Evolutionary conservation across 2,797 vertebrate genomes (phyloP).

Genomic region (Chaenodraco wilsoni): DNA sequence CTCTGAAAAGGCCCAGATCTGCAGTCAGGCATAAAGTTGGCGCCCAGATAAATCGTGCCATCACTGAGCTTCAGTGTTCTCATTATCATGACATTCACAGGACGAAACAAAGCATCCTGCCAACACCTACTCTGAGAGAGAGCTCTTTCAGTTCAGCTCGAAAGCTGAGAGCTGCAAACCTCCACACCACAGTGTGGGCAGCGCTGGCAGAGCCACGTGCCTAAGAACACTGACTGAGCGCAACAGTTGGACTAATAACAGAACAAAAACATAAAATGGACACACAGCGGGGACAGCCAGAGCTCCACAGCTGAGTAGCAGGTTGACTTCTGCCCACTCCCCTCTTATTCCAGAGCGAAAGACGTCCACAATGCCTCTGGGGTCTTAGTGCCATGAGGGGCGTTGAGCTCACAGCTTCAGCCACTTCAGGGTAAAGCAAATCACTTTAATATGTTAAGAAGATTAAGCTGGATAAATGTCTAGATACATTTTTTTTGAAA

Average conservation of each 20-base stretch:
- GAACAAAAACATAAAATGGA: constrained; percentile 70
- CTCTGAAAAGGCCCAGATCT: constrained; percentile 71
- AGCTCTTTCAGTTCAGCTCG: constrained; percentile 82
- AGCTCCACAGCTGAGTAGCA: constrained; percentile 73
- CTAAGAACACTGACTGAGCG: constrained; percentile 81
- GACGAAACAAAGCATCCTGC: constrained; percentile 81
- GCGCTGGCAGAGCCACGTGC: constrained; percentile 77
- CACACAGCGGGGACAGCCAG: constrained; percentile 67
- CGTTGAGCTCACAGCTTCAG: constrained; percentile 84
- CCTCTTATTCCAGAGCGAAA: constrained; percentile 73
- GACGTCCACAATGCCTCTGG: constrained; percentile 83
- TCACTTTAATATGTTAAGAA: constrained; percentile 92
- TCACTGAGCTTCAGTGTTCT: constrained; percentile 73
- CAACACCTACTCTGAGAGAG: constrained; percentile 83
- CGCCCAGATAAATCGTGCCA: constrained; percentile 70
- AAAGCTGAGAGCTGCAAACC: constrained; percentile 81
- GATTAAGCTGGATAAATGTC: constrained; percentile 92
- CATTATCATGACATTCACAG: constrained; percentile 79
- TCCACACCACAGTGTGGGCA: constrained; percentile 84
- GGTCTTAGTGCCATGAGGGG: constrained; percentile 84
- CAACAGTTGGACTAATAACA: constrained; percentile 84
- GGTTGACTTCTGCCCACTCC: constrained; percentile 84
- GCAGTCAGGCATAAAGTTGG: constrained; percentile 70
- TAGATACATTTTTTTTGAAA: constrained; percentile 88
- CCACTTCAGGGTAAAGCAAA: constrained; percentile 88